Conservation (phyloP, 2,797 vertebrate genomes). For the Halcyon badia region DNA sequence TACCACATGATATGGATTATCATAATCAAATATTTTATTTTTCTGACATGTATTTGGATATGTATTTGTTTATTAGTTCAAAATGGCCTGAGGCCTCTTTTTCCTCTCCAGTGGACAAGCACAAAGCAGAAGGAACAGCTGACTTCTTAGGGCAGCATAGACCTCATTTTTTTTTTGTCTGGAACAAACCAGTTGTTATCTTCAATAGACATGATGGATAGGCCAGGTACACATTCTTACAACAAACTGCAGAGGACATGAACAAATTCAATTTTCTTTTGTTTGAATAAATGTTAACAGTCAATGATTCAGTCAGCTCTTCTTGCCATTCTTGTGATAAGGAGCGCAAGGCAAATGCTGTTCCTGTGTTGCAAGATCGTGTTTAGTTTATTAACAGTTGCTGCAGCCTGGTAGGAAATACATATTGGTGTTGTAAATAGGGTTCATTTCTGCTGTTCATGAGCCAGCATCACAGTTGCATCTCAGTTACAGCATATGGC, state of each 20-base stretch:
- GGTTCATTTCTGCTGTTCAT: background rate
- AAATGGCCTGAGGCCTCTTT: background rate
- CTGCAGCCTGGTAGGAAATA: background rate
- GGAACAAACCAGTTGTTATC: background rate
- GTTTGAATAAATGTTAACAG: background rate
- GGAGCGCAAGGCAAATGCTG: background rate
- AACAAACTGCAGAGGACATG: background rate
- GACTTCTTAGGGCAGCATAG: background rate
- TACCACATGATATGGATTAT: background rate
- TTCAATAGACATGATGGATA: background rate
- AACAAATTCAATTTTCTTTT: background rate
- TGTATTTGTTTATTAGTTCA: background rate
- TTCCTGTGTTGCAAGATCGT: background rate
- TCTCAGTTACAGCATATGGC: background rate
- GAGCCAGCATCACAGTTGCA: background rate
- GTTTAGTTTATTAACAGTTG: background rate
- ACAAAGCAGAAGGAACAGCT: background rate
- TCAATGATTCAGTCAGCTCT: too few species aligned
- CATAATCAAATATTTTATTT: background rate
- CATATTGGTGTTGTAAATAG: background rate
- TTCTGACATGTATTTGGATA: background rate
- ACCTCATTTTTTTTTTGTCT: background rate
- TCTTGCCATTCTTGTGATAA: background rate
- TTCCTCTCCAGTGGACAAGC: background rate
- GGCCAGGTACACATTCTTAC: background rate